These are phyloP conservation scores for Guaruba guarouba DNA, from an alignment of 2,113 vertebrate species.

Conservation along the genomic window DNA sequence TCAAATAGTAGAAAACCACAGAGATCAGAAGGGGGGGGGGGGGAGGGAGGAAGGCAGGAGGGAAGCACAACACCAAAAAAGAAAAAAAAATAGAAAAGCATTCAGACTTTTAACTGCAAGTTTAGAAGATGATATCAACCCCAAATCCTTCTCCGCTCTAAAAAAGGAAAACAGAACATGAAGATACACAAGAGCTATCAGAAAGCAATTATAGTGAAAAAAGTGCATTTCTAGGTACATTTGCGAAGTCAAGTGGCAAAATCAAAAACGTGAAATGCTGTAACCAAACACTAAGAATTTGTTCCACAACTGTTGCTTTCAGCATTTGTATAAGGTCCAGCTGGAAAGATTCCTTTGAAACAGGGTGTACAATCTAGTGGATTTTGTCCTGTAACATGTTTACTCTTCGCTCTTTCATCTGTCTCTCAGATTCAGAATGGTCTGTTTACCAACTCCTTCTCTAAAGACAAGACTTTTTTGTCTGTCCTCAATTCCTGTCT, in stretches of 20 bases:
- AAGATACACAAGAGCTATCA: background rate
- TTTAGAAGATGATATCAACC: background rate
- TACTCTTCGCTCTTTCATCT: background rate
- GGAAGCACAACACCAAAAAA: background rate
- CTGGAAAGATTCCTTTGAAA: background rate
- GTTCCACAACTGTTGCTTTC: constrained; percentile 10
- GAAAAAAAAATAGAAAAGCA: background rate
- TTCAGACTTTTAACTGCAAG: background rate
- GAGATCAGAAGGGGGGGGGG: background rate
- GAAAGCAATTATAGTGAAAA: background rate
- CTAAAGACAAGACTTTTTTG: background rate
- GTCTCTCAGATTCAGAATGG: background rate
- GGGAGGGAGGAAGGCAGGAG: background rate
- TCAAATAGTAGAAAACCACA: constrained; percentile 20
- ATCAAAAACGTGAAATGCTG: background rate
- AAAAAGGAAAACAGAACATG: background rate
- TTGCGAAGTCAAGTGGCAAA: constrained; percentile 12
- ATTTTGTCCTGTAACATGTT: background rate
- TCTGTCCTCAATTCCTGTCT: background rate
- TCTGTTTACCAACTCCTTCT: background rate
- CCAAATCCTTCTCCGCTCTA: background rate
- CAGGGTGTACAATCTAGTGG: background rate
- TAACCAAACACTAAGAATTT: constrained; percentile 4
- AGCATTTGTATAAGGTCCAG: background rate
- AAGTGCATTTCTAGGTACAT: background rate